phyloP scores from a whole-genome alignment of 35 echinoderm and acorn worm species.

The Lytechinus pictus region DNA sequence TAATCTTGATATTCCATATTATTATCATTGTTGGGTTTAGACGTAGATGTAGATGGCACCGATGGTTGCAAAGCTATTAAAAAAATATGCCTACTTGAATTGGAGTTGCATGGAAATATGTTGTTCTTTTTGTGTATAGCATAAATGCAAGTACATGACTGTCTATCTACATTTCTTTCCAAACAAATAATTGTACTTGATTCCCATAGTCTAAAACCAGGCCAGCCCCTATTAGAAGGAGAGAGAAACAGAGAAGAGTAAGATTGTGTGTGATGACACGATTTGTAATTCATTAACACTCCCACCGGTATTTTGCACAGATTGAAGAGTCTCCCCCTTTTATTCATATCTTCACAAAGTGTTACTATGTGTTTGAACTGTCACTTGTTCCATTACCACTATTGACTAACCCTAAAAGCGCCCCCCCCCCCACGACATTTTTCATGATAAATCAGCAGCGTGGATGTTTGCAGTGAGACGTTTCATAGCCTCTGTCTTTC shows the following conservation, averaged over 20 bases:
- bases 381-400: too few relatives aligned
- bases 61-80: too few relatives aligned
- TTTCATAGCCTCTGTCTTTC: too few relatives aligned
- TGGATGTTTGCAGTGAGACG: too few relatives aligned
- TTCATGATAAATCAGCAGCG: too few relatives aligned
- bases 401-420: too few relatives aligned
- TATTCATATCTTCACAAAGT: neutral
- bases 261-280: neutral
- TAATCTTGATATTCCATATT: too few relatives aligned
- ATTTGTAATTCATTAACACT: neutral
- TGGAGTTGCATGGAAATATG: neutral
- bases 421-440: too few relatives aligned
- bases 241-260: slow-evolving; percentile 1
- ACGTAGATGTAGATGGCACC: too few relatives aligned
- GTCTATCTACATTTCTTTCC: neutral
- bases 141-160: too few relatives aligned
- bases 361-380: neutral
- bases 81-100: too few relatives aligned
- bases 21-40: too few relatives aligned
- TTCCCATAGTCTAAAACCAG: neutral
- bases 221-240: slow-evolving; percentile 30
- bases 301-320: neutral
- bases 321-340: neutral
- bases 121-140: neutral
- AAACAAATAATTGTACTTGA: neutral